Conservation (phyloP, 92 coral and sea anemone genomes). For the Porites rus region DNA sequence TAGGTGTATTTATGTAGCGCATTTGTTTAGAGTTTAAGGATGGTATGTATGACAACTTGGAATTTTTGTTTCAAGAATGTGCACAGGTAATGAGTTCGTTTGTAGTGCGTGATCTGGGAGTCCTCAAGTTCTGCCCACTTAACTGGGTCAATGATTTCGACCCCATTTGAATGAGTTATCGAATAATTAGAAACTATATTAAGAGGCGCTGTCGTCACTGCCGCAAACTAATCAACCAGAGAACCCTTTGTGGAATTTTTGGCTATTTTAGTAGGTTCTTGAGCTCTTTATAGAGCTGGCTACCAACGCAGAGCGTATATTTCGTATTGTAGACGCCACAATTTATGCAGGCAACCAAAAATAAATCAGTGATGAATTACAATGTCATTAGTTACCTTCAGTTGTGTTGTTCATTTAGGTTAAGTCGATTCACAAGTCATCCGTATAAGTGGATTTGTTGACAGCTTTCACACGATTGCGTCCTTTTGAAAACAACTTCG, state of each 20-base stretch:
- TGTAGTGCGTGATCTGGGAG: conserved; percentile 40
- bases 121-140: conserved; percentile 37
- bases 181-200: conserved; percentile 25
- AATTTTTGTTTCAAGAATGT: conserved; percentile 47
- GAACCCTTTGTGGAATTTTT: conserved; percentile 32
- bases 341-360: conserved; percentile 37
- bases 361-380: conserved; percentile 42
- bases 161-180: conserved; percentile 45
- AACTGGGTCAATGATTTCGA: conserved; percentile 39
- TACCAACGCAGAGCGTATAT: conserved; percentile 52
- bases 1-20: neutral
- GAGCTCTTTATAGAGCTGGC: conserved; percentile 30
- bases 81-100: conserved; percentile 32
- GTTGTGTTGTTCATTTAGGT: conserved; percentile 35
- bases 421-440: conserved; percentile 61
- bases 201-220: conserved; percentile 30
- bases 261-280: conserved; percentile 36
- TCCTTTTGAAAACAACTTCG: conserved; percentile 33
- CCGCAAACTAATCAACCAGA: conserved; percentile 36
- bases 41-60: conserved; percentile 1
- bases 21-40: neutral
- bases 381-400: conserved; percentile 44
- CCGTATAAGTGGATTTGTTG: conserved; percentile 57
- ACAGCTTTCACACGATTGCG: conserved; percentile 32
- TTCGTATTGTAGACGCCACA: conserved; percentile 13